Conservation (phyloP, 2,888 invertebrate species). For the Melolontha melolontha region DNA sequence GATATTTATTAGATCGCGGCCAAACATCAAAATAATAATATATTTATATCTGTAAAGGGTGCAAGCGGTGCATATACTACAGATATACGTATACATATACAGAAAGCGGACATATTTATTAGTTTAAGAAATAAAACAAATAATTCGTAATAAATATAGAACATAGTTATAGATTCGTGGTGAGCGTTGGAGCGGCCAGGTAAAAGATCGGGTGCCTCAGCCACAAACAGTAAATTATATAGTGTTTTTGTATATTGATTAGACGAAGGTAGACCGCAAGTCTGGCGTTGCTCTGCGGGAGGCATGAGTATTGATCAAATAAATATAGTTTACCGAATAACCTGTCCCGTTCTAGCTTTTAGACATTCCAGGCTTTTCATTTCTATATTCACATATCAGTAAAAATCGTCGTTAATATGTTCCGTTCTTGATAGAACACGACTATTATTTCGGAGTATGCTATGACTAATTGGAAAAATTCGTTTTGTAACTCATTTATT, state of each 20-base stretch:
- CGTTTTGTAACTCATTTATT: not conserved
- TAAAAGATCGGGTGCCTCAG: constrained; percentile 53
- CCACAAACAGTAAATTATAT: constrained; percentile 62
- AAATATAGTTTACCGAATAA: constrained; percentile 61
- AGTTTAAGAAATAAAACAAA: constrained; percentile 64
- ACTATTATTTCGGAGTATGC: constrained; percentile 2
- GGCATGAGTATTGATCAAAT: constrained; percentile 65
- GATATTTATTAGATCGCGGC: constrained; percentile 22
- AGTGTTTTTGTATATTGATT: constrained; percentile 65
- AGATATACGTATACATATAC: too few relatives aligned
- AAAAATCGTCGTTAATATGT: constrained; percentile 13
- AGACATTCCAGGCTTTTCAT: constrained; percentile 16
- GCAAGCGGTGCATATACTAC: constrained; percentile 55
- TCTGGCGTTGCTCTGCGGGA: constrained; percentile 63
- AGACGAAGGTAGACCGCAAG: constrained; percentile 63
- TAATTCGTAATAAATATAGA: constrained; percentile 62
- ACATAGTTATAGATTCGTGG: constrained; percentile 59
- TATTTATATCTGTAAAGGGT: constrained; percentile 57
- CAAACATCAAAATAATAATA: constrained; percentile 60
- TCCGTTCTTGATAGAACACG: constrained; percentile 7
- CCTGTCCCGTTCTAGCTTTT: constrained; percentile 40
- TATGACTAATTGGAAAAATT: constrained; percentile 16
- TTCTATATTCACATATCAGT: constrained; percentile 25
- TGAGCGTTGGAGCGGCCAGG: constrained; percentile 50
- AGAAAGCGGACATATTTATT: constrained; percentile 63